Evolutionary conservation across 1,140 invertebrate genomes (phyloP), one percentile per base, ranked within the genome.

Genomic region (Adelges cooleyi): DNA sequence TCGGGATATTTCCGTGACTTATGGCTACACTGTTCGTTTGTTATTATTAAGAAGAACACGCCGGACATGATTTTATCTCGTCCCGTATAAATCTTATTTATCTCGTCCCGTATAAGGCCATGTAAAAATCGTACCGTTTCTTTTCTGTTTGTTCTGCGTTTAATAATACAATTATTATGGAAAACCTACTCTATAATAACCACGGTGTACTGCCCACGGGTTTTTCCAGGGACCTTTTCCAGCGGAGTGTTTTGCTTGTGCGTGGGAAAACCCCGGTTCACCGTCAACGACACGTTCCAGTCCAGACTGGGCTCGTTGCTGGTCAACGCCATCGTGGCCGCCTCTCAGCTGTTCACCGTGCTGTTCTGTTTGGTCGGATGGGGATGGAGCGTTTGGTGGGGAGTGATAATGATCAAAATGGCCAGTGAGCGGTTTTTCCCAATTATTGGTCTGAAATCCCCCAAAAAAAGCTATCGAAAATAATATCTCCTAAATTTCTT

Each of bases 301-400:
- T 82, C 84, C 27, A 78, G 88, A 68, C 78, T 91, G 46, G 86
- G 86, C 70, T 76, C 87, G 5, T 84, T 91, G 67, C 80, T 89
- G 65, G 86, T 95, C 27, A 89, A 95, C 77, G 74, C 89, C 15
- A 77, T 92, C 68, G 88, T 95, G 38, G 91, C 90, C 1, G 76
- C 86, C 20, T 83, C 86, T 33, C 93, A 96, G 75, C 77, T 91
- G 52, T 93, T 94, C 76, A 94, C 91, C 4, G 87, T 95, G n/a
- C 80, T 95, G 22, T 95, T 96, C 75, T 87, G 92, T 67, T 81
- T 95, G 8, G 92, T 97, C 27, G 93, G 93, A 3, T 97, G 93
- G 93, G 92, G 93, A 67, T 97, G 93, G 93, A 93, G 91, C 29
- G 86, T 96, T 56, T 93, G 90, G 81, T 97, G 93, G 93, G 93